Conservation (phyloP, 2,888 invertebrate species). For the Xestia xanthographa region DNA sequence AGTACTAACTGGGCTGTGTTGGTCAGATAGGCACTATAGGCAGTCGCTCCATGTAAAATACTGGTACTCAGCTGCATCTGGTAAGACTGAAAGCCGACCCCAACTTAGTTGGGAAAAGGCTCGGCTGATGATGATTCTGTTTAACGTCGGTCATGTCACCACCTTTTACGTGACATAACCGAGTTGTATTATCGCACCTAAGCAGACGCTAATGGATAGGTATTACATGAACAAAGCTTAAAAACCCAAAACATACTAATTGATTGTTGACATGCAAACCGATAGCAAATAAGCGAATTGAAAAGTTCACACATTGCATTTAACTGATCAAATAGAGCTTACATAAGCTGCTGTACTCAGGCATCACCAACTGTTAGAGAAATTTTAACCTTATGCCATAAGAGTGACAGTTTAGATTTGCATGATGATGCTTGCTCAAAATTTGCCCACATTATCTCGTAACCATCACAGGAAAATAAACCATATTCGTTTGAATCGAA, state of each 20-base stretch:
- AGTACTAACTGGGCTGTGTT: no score
- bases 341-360: constrained; percentile 58
- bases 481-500: rapidly evolving
- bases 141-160: not conserved
- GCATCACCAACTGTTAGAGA: not conserved
- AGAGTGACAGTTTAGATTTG: constrained; percentile 29
- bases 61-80: no score
- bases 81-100: no score
- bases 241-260: constrained; percentile 39
- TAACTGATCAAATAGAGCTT: constrained; percentile 60
- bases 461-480: not conserved
- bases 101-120: no score
- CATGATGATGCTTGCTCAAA: constrained; percentile 42
- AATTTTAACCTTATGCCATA: constrained; percentile 20
- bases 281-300: constrained; percentile 42
- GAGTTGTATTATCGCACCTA: not conserved
- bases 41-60: no score
- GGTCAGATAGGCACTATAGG: no score
- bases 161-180: not conserved
- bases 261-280: constrained; percentile 48
- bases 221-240: constrained; percentile 16
- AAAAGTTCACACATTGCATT: constrained; percentile 62
- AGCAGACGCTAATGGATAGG: not conserved
- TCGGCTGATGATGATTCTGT: no score
- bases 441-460: constrained; percentile 24